Base-by-base conservation (phyloP, 2,888 invertebrate species). In the Cheilosia scutellata region DNA sequence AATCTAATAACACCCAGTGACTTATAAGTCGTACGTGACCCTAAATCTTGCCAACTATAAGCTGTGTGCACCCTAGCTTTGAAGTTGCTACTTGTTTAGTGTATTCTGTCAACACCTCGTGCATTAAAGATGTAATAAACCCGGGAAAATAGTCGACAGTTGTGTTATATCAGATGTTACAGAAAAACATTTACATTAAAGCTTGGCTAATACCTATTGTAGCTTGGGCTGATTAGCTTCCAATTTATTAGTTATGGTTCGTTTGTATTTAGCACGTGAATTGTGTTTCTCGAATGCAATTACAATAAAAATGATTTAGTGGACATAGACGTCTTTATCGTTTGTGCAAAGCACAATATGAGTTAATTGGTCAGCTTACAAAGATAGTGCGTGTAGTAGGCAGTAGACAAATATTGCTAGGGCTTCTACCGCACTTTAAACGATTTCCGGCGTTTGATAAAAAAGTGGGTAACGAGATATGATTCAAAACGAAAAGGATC, bases 1-100 rank as follows among this genome's bases (percentile, higher is more conserved):
- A 83, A 83, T 83, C 72, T 29, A 83, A 68, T 74, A 83, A 83
- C 83, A 83, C 83, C 83, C 79, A 83, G 83, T 78, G 82, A 78
- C 82, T 77, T 82, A 55, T 68, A 72, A 83, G 78, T 51, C 68
- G 72, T 70, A 83, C 83, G 83, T 83, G 83, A 74, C 74, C 83
- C 57, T 74, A 79, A 37, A 47, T 70, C 37, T 55, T 83, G 83
- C 83, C 83, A 83, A 79, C 37, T 63, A 42, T 25, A 68, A 51
- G 47, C 55, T 51, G n/a, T n/a, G 33, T 49, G 31, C 25, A 37
- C 58, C 33, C 7, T 5, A 51, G 25, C 44, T n/a, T 44, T 40
- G 40, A 20, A 20, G 20, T 20, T 11, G 44, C 44, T 33, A 6
- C 31, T 33, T 42, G 44, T 31, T 68, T n/a, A 58, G 5, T 6